Base-by-base conservation (phyloP, 2,888 invertebrate genomes). In the Galerucella pusilla region DNA sequence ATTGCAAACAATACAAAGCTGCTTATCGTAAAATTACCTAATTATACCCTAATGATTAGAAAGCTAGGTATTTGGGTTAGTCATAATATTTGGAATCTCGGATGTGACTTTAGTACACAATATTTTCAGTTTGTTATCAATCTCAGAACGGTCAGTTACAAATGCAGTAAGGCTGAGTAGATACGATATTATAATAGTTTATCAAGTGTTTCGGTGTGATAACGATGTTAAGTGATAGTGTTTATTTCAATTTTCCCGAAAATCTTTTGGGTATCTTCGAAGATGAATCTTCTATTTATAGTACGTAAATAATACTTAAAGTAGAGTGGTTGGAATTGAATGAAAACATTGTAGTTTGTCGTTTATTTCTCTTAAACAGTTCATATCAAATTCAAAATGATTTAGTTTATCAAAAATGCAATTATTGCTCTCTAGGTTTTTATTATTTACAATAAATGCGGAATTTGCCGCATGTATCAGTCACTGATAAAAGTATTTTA, bases 61-160 rank as follows among this genome's bases (percentile, higher is more conserved):
- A 57, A 57, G 20, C 20, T 20, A 57, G 57, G 57, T 10, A 57
- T 57, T 57, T 20, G 20, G 16, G 10, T 57, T 57, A 57, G 20
- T 57, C 57, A 57, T 57, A 49, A 57, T 57, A 16, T 57, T 57
- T 20, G 20, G 16, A 57, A 20, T 57, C 20, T 20, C 57, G 57
- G 16, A 57, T 10, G 20, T 16, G 49, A 49, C 49, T 16, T 57
- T 20, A 57, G 57, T 57, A 57, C 57, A 57, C 20, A 57, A 57
- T 57, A 20, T 57, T 57, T 57, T 57, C 20, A 20, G 57, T 57
- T 57, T 52, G n/a, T 57, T 57, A 57, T 57, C 57, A 57, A 57
- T 20, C 20, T 20, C 16, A 2, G n/a, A 57, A 16, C 57, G 57
- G 57, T 57, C 57, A 57, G 16, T 16, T 20, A 57, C 57, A 20